These are phyloP conservation scores for Miniopterus natalensis DNA, from an alignment of 2,113 vertebrate species.

Conservation along the genomic window DNA sequence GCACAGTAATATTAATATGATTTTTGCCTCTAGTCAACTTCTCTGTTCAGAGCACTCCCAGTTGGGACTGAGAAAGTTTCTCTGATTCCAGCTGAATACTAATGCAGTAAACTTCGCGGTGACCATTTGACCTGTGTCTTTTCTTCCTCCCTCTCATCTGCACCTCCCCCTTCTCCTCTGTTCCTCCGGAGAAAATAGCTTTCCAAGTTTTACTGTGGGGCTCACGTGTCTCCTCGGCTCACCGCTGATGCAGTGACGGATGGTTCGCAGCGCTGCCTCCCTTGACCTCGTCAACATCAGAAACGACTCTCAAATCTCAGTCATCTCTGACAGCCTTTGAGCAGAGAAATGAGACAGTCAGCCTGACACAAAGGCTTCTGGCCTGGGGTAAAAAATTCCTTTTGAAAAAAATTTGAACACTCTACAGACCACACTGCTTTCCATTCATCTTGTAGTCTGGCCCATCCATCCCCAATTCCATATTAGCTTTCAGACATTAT, in stretches of 20 bases:
- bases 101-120: constrained; percentile 85
- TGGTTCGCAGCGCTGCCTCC: constrained; percentile 88
- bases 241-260: constrained; percentile 85
- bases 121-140: constrained; percentile 85
- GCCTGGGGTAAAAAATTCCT: constrained; percentile 92
- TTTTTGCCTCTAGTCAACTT: constrained; percentile 90
- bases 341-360: constrained; percentile 92
- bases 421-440: constrained; percentile 87
- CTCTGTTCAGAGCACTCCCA: constrained; percentile 87
- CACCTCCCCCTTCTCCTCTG: constrained; percentile 58
- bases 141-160: constrained; percentile 65
- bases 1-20: constrained; percentile 90
- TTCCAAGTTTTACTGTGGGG: constrained; percentile 79
- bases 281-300: constrained; percentile 93
- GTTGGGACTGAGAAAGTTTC: constrained; percentile 85
- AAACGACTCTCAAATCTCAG: constrained; percentile 92
- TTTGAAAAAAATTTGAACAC: constrained; percentile 88
- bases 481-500: constrained; percentile 85
- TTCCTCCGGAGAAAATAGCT: constrained; percentile 82
- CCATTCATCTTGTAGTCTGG: constrained; percentile 88
- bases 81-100: constrained; percentile 88
- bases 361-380: constrained; percentile 92
- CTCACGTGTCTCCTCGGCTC: constrained; percentile 85
- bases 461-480: constrained; percentile 72
- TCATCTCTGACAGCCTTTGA: constrained; percentile 94